Conservation (phyloP, 2,113 vertebrate genomes). For the Syngnathus scovelli region DNA sequence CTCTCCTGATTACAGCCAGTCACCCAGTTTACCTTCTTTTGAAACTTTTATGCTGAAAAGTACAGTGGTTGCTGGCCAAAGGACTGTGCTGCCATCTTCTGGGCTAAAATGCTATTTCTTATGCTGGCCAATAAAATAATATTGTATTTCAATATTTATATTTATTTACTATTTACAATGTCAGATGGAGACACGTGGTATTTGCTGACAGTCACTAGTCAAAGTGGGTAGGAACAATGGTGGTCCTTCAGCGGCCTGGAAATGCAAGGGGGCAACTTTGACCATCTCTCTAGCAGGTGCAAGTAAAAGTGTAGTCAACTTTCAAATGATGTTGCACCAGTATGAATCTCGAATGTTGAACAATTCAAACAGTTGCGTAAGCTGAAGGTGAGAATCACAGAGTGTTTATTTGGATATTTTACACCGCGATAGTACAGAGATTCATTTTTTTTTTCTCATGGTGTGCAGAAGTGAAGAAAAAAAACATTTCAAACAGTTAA, state of each 20-base stretch:
- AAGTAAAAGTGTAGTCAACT: neutral
- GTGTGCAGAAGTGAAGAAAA: too few species aligned
- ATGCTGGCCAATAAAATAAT: too few species aligned
- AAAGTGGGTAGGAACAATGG: neutral
- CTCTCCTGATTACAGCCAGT: too few species aligned
- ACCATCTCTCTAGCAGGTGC: neutral
- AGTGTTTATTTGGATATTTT: too few species aligned
- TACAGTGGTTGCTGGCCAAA: neutral
- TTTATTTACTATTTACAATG: neutral
- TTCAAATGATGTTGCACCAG: neutral
- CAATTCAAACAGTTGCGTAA: too few species aligned
- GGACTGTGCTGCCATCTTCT: slow-evolving; percentile 57
- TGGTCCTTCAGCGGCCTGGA: neutral
- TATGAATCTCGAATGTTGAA: too few species aligned
- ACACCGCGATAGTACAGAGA: too few species aligned
- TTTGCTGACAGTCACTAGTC: neutral
- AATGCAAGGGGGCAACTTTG: neutral
- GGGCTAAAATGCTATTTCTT: slow-evolving; percentile 11
- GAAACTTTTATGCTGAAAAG: neutral
- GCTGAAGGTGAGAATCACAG: too few species aligned
- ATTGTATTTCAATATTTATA: too few species aligned
- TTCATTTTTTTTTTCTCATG: too few species aligned
- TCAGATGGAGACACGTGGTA: neutral
- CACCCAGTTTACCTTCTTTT: neutral
- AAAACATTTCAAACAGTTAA: too few species aligned